These are phyloP conservation scores for Falco columbarius DNA, from an alignment of 2,797 vertebrate species.

Conservation along the genomic window DNA sequence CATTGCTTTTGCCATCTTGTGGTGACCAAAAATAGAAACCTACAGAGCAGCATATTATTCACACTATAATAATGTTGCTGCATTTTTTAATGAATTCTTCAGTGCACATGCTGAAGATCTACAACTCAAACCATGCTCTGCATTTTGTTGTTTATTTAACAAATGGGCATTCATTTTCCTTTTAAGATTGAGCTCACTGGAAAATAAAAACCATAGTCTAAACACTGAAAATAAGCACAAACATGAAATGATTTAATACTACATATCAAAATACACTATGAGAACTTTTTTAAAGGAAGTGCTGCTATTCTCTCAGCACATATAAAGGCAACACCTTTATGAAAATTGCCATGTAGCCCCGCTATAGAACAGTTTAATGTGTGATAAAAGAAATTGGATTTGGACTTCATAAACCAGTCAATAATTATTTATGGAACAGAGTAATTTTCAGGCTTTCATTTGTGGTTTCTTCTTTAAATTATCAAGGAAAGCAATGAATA, in stretches of 20 bases:
- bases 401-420: neutral
- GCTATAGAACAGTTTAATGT: neutral
- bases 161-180: neutral
- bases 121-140: neutral
- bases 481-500: neutral
- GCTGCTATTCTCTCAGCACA: neutral
- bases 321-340: neutral
- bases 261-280: neutral
- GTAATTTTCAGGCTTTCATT: neutral
- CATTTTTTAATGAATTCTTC: constrained; percentile 27
- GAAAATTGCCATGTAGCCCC: neutral
- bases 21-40: constrained; percentile 67
- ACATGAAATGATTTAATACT: neutral
- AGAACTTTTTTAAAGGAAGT: neutral
- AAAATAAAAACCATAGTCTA: neutral
- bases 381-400: constrained; percentile 7
- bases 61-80: constrained; percentile 36
- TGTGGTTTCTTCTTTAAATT: constrained; percentile 9
- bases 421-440: constrained; percentile 39
- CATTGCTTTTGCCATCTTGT: constrained; percentile 67
- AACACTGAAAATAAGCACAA: neutral
- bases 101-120: neutral
- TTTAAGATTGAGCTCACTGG: neutral
- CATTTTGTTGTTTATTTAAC: neutral
- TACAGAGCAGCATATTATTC: constrained; percentile 36